Conservation (phyloP, 2,888 invertebrate genomes). For the Himalopsyche kuldschensis region DNA sequence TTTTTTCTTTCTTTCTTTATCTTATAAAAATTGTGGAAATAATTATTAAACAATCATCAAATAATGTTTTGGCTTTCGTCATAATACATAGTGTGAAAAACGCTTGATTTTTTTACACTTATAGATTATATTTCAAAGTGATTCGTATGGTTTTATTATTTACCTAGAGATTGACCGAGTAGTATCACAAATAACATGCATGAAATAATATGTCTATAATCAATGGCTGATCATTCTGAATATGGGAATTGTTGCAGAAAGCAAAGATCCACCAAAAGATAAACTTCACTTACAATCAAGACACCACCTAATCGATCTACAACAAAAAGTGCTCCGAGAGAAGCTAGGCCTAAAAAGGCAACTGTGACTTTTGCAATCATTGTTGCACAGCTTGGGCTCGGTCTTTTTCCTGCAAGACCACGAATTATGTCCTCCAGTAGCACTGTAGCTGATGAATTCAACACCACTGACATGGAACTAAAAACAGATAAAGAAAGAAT, state of each 20-base stretch:
- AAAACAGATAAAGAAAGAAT: conserved; percentile 39
- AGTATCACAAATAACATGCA: no score
- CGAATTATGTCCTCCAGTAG: conserved; percentile 80
- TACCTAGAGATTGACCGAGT: no score
- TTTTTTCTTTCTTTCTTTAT: no score
- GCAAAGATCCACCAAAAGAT: neutral
- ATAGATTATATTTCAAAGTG: no score
- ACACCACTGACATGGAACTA: conserved; percentile 85
- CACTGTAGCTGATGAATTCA: conserved; percentile 86
- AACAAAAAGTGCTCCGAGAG: conserved; percentile 68
- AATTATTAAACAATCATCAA: no score
- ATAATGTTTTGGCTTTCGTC: no score
- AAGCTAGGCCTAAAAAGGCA: conserved; percentile 64
- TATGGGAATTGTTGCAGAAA: neutral
- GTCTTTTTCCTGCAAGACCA: conserved; percentile 65
- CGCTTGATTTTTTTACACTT: no score
- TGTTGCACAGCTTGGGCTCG: conserved; percentile 64
- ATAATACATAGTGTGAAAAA: no score
- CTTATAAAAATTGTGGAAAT: no score
- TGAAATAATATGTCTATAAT: neutral
- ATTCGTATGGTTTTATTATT: no score
- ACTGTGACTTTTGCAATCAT: conserved; percentile 67
- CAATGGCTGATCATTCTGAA: neutral
- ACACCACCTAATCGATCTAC: conserved; percentile 79
- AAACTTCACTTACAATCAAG: conserved; percentile 63